phyloP scores from a whole-genome alignment of 2,113 vertebrate genomes.

The Vimba vimba region DNA sequence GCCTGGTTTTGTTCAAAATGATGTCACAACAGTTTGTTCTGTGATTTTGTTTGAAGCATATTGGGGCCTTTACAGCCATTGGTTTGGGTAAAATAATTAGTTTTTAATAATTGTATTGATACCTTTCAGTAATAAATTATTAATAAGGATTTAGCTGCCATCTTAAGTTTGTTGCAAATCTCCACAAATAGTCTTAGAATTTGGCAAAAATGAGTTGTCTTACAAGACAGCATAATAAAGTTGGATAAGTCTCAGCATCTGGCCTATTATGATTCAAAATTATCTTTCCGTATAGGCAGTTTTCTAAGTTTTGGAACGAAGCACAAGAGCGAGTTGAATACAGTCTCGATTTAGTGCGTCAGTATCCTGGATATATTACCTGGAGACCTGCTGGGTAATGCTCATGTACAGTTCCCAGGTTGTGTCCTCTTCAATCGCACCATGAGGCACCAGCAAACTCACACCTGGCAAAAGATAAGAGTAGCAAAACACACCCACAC shows the following conservation, averaged over 20 bases:
- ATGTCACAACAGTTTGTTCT: too few relatives aligned
- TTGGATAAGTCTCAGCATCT: background rate
- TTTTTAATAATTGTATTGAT: background rate
- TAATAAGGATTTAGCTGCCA: background rate
- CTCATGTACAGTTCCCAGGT: conserved; percentile 94
- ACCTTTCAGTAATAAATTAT: background rate
- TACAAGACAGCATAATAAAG: background rate
- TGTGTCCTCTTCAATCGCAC: conserved; percentile 88
- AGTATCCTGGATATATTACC: conserved; percentile 70
- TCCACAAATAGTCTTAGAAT: background rate
- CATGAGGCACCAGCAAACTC: conserved; percentile 90
- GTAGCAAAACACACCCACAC: background rate
- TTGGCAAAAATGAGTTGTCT: background rate
- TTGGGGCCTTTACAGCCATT: too few relatives aligned
- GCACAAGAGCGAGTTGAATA: conserved; percentile 10
- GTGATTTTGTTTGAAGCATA: too few relatives aligned
- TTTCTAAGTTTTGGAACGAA: background rate
- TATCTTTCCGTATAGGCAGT: background rate
- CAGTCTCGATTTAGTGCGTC: background rate
- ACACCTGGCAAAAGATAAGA: conserved; percentile 78
- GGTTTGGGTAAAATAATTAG: background rate
- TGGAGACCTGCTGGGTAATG: conserved; percentile 88
- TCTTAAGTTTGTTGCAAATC: background rate
- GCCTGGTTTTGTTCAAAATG: too few relatives aligned
- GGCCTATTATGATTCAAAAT: background rate